A percentile compares a stretch with the other conserved stretches of the same genome.
phyloP scores from a whole-genome alignment of 2,113 vertebrate species.

The Chrysemys picta region DNA sequence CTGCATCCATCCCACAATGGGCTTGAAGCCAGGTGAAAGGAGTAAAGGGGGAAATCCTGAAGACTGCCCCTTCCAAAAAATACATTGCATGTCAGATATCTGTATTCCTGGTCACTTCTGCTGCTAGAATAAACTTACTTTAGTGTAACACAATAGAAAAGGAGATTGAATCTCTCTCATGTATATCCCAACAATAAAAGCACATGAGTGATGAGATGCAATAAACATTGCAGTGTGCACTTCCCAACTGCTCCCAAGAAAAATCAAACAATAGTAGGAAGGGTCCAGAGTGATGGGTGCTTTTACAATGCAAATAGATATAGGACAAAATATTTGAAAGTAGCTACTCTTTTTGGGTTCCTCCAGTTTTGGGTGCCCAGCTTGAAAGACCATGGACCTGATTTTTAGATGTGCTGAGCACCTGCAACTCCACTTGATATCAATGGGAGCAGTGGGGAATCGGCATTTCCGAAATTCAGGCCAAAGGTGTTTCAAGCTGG shows the following conservation, averaged over 20 bases:
- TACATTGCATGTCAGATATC: background rate
- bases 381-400: background rate
- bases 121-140: background rate
- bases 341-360: background rate
- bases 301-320: background rate
- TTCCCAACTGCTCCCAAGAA: slow-evolving; percentile 1
- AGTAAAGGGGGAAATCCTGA: background rate
- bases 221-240: too few relatives aligned
- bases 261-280: slow-evolving; percentile 35
- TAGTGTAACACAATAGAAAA: background rate
- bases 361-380: background rate
- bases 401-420: background rate
- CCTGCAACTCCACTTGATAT: background rate
- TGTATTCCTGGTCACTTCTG: background rate
- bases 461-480: background rate
- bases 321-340: background rate
- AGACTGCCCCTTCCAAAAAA: background rate
- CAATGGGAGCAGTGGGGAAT: background rate
- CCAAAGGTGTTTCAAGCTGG: background rate
- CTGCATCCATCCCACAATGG: background rate
- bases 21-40: background rate
- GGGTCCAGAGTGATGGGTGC: background rate
- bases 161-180: background rate
- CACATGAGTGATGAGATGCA: slow-evolving; percentile 17
- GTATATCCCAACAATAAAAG: slow-evolving; percentile 9